Base-by-base conservation (phyloP, 1,140 invertebrate genomes). In the Diprion similis region DNA sequence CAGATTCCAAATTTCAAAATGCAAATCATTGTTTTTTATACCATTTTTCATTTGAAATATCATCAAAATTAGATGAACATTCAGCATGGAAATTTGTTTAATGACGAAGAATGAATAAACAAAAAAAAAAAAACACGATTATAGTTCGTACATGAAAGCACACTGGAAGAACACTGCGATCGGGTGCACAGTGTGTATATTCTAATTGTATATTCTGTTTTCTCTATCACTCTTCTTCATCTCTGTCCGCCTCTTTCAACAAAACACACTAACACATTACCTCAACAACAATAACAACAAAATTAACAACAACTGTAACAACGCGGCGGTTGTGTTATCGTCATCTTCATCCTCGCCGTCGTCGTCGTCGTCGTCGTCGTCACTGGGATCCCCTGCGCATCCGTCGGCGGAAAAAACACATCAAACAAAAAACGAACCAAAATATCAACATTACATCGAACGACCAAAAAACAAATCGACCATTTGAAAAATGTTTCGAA, bases 161-260 rank as follows among this genome's bases (percentile, higher is more conserved):
- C 59, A 48, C 68, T 48, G 69, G 75, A 68, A 70, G 37, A 73
- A 66, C 71, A 73, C 66, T 72, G 75, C 76, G 75, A 75, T 37
- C 72, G 19, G 48, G 24, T 37, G 2, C 72, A 59, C 73, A 77
- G 70, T 78, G 37, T 73, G 45, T 59, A 75, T 70, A 79, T 83
- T 85, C 83, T 85, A 85, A 85, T 85, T 80, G 77, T 84, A 37
- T 37, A 77, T 82, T 84, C 78, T 83, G 79, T 85, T 84, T 85
- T 84, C 80, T 84, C 80, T 80, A 82, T 82, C 83, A 84, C 84
- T 80, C 80, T 76, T 77, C 78, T 77, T 81, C 84, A 80, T 82
- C 78, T 81, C 81, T 79, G 79, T 82, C 78, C 80, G 81, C 79
- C 79, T 81, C 82, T 82, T 83, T 82, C 81, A 77, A 83, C 80